Evolutionary conservation across 2,797 vertebrate species (phyloP), one percentile per base, ranked within the genome.

Genomic region (Pangasius djambal): DNA sequence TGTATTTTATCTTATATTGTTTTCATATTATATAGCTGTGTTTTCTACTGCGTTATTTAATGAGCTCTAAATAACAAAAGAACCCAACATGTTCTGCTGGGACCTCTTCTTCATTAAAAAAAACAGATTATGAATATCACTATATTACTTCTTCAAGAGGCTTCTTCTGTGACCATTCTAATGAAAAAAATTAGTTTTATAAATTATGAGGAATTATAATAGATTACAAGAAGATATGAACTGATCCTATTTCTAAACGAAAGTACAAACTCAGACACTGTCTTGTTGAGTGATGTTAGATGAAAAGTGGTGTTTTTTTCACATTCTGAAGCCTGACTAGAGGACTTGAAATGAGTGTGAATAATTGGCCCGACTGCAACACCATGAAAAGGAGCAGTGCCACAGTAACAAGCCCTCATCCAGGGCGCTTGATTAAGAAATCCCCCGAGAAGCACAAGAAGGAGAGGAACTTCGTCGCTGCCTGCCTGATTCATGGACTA

Each of bases 401-500:
- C 63, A 31, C 59, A 37, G 18, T 67, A 86, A 88, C 48, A 85
- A 90, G 69, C 78, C 37, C 83, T 86, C 65, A 25, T 85, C 18
- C n/a, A 31, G 40, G 69, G 15, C 8, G 40, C 77, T 57, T 57
- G 72, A 52, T 88, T 84, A 84, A 83, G 63, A 88, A 44, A 77
- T 83, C 70, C 88, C 65, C 50, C 25, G 31, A 65, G 72, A 52
- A 78, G 40, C 74, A 65, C 37, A 65, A 78, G n/a, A 50, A 78
- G 40, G 40, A 59, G 75, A 57, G 22, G 13, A 40, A 86, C 40
- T 40, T 10, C 18, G 52, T 87, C 83, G 48, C 31, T 52, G 55
- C 69, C n/a, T 22, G n/a, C 25, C 52, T 90, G 86, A 90, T 90
- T 90, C 86, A 89, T 91, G 87, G 86, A 83, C 86, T 88, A 85